Evolutionary conservation across 2,113 vertebrate species (phyloP), one percentile per base, ranked within the genome.

Genomic region (Chaetodon trifascialis): DNA sequence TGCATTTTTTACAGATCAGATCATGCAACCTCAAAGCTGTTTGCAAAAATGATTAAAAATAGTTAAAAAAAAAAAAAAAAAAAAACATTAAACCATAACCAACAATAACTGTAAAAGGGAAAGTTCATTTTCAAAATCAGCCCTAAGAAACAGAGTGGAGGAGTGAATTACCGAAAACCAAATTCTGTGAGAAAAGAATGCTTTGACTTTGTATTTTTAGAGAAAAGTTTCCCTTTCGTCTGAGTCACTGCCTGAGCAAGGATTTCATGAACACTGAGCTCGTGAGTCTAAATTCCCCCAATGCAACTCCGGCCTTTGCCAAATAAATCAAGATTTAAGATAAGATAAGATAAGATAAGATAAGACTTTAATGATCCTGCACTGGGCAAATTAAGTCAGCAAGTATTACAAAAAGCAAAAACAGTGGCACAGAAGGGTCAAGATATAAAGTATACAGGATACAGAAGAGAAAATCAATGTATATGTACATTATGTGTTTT

Each of bases 1-100:
- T 21, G 25, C 38, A n/a, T 71, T 71, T 60, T 73, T 73, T 42
- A 63, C 51, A 75, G 19, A 38, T 44, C 5, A 34, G 47, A 44
- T 70, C 9, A 56, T 9, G 0, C 8, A n/a, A 21, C 25, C 2
- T 52, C 11, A 0, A 54, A 11, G 38, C 25, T 40, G 1, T 30
- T 21, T 10, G 3, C 21, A 36, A 59, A 56, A 40, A 51, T 1
- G 0, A 7, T 42, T 16, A 25, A 56, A 58, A 68, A 34, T 11
- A 11, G 14, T 16, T 6, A 2, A 40, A 40, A 40, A 40, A 40
- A 40, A 44, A 1, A 4, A 21, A 38, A 19, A 19, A 30, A 30
- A 30, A 30, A 30, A 30, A 5, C 23, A 62, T n/a, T 4, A 9
- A n/a, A 40, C 25, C 38, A 11, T 7, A 34, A 30, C 1, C 11